Conservation (phyloP, 2,113 vertebrate species). For the Hyaena hyaena region DNA sequence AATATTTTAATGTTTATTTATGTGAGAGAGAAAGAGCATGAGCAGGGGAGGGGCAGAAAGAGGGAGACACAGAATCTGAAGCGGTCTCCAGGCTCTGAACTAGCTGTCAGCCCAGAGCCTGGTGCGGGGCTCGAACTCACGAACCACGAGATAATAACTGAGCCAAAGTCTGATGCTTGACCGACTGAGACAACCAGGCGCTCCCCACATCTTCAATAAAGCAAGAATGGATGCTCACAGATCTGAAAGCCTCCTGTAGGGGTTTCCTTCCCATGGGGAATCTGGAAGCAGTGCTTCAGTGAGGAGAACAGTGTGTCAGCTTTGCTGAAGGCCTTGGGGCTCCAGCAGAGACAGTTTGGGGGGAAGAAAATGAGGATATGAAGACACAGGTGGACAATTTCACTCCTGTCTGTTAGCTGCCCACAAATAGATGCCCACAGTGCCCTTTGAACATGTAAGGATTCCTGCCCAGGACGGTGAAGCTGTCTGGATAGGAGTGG, state of each 20-base stretch:
- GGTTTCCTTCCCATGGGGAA: neutral
- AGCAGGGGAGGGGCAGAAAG: no score
- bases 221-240: neutral
- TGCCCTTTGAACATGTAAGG: neutral
- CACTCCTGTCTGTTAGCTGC: neutral
- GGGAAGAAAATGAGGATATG: neutral
- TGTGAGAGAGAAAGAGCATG: no score
- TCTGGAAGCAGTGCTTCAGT: neutral
- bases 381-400: neutral
- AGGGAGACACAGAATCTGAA: no score
- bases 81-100: no score
- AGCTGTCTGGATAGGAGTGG: neutral
- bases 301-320: neutral
- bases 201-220: neutral
- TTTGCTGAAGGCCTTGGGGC: neutral
- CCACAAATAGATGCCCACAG: neutral
- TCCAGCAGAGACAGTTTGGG: neutral
- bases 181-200: no score
- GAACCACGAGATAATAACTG: no score
- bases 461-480: neutral
- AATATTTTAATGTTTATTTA: no score
- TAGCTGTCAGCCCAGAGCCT: no score
- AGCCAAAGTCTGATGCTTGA: no score
- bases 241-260: neutral
- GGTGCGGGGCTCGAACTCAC: accelerated